These are phyloP conservation scores for Triops cancriformis DNA, from an alignment of 1,140 invertebrate species.

Conservation along the genomic window DNA sequence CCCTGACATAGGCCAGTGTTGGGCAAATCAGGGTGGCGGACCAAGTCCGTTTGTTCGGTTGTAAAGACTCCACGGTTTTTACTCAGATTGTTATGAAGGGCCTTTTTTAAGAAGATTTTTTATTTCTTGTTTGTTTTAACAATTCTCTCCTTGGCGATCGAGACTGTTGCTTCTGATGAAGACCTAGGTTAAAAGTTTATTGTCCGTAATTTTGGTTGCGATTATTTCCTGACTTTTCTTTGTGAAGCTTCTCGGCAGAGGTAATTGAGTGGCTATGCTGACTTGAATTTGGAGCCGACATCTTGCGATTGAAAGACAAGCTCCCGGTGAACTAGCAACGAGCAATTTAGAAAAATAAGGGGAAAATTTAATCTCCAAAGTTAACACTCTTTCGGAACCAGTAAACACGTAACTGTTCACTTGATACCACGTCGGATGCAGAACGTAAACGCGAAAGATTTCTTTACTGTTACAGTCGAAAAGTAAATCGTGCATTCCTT, in stretches of 20 bases:
- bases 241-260: not conserved
- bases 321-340: not conserved
- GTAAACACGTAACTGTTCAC: not conserved
- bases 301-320: not conserved
- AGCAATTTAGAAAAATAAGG: not conserved
- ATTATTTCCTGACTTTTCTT: not conserved
- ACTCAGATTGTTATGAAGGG: not conserved
- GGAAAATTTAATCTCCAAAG: not conserved
- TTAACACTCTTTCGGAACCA: not conserved
- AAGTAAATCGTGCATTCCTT: not conserved
- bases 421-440: not conserved
- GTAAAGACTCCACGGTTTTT: not conserved
- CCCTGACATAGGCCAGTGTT: not conserved
- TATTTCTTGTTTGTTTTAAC: not conserved
- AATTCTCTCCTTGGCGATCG: not conserved
- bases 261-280: not conserved
- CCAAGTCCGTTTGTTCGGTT: conserved; percentile 10
- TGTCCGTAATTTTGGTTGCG: not conserved
- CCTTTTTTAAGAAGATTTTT: not conserved
- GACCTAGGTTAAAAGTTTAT: not conserved
- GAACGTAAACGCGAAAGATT: not conserved
- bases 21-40: conserved; percentile 11
- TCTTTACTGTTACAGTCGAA: not conserved
- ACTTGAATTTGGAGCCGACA: not conserved
- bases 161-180: not conserved